A percentile compares a stretch with the other conserved stretches of the same genome.
Conservation (phyloP, 2,113 vertebrate species). For the Lipotes vexillifer region DNA sequence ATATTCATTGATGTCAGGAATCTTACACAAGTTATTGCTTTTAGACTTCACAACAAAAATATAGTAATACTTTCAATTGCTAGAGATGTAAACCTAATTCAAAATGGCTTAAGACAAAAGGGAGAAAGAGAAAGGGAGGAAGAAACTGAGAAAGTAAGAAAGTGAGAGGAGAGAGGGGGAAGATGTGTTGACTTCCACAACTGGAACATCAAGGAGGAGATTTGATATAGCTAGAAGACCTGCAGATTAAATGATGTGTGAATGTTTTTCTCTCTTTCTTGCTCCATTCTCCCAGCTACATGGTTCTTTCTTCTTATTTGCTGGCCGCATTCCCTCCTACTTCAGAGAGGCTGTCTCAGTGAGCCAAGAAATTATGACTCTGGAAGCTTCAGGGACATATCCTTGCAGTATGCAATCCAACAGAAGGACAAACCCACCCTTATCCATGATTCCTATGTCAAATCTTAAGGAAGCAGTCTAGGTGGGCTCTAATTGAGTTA, state of each 20-base stretch:
- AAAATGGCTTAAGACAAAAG: not conserved
- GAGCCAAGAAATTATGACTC: not conserved
- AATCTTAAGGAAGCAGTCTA: not conserved
- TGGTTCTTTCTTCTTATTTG: not conserved
- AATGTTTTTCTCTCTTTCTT: not conserved
- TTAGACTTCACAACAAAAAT: not conserved
- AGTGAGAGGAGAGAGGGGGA: too few relatives aligned
- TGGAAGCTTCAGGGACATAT: not conserved
- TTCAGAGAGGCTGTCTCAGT: not conserved
- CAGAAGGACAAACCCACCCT: not conserved
- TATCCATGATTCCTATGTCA: not conserved
- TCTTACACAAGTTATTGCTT: not conserved
- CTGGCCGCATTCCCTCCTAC: too few relatives aligned
- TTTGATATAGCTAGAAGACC: not conserved
- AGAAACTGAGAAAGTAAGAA: fast-evolving
- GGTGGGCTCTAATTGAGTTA: not conserved
- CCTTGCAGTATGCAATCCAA: too few relatives aligned
- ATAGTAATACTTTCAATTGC: not conserved
- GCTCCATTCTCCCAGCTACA: not conserved
- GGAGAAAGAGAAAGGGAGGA: not conserved
- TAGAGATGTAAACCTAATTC: not conserved
- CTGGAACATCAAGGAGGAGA: too few relatives aligned
- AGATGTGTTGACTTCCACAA: fast-evolving
- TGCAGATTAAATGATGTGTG: fast-evolving
- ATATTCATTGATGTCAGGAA: not conserved